Base-by-base conservation (phyloP, 2,113 vertebrate genomes). In the Hypocryptadius cinnamomeus region DNA sequence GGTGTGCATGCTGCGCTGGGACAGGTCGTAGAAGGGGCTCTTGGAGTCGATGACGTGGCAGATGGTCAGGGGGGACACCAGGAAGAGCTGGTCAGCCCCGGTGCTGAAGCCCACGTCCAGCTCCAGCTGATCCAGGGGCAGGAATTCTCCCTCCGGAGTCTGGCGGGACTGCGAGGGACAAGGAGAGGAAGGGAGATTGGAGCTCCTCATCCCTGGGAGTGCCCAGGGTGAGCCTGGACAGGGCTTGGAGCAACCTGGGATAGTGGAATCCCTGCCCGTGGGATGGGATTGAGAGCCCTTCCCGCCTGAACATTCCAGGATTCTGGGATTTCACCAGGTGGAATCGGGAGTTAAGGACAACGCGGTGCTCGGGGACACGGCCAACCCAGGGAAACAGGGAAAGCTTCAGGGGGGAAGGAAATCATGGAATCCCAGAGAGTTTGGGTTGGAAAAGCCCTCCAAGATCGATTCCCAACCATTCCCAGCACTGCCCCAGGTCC, bases 101-200 rank as follows among this genome's bases (percentile, higher is more conserved):
- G 99, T 99, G 95, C 99, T 99, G 98, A 99, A 99, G 69, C 99
- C 99, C 95, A 99, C 99, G 69, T 99, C 99, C 98, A 99, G 97
- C 98, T 99, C 99, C 98, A 99, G 97, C 98, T 99, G 99, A 95
- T 99, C 99, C 93, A 99, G 98, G 2, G 99, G 99, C 72, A 99
- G 99, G 97, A 99, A 99, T 96, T 99, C 99, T 8, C 99, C 99
- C 97, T 99, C 99, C 13, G 99, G 99, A 70, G 99, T 99, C 98
- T 99, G 99, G 47, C 99, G 99, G 94, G 99, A 99, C 99, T 99
- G 97, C 3, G 20, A 5, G 66, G 15, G 10, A 51, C 20, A 15
- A 5, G 31, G 27, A 42, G 16, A 13, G 30, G 27, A 42, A 13
- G 15, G 30, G 19, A 7, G 7, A 0, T 2, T 27, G 74, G 57